A percentile compares a stretch with the other conserved stretches of the same genome.
Conservation (phyloP, 2,113 vertebrate species). For the Pygoscelis antarcticus region DNA sequence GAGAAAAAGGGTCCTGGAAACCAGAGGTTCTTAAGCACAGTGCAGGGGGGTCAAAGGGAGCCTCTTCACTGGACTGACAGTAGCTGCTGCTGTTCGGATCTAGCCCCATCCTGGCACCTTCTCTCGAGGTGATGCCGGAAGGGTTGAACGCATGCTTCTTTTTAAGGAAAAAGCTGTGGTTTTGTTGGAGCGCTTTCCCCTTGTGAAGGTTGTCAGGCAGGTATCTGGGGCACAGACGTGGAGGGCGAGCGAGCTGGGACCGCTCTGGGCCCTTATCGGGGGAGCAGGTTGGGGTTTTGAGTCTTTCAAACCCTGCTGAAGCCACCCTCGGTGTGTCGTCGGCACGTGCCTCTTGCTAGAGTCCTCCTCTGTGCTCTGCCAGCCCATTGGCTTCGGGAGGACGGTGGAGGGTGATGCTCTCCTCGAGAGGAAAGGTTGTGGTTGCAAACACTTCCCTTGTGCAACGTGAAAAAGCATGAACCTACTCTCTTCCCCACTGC, state of each 20-base stretch:
- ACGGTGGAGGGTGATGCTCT: background rate
- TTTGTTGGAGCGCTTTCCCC: background rate
- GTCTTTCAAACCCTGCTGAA: background rate
- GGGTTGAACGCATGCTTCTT: too few species aligned
- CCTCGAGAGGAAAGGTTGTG: background rate
- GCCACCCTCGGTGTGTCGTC: rapidly evolving
- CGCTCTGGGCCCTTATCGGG: background rate
- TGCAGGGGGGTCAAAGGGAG: background rate
- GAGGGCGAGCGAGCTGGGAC: too few species aligned
- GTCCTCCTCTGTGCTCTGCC: background rate
- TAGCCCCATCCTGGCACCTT: background rate
- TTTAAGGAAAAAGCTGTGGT: background rate
- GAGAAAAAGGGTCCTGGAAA: background rate
- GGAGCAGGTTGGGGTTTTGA: background rate
- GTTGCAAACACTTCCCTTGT: too few species aligned
- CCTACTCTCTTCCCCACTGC: background rate
- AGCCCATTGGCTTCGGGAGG: background rate
- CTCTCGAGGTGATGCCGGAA: background rate
- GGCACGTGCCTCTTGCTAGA: background rate
- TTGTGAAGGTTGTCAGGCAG: too few species aligned
- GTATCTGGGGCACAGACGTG: rapidly evolving
- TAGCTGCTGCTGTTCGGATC: background rate
- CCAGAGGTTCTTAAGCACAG: too few species aligned
- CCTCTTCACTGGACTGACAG: background rate
- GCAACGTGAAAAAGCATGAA: background rate